Base-by-base conservation (phyloP, 2,888 invertebrate genomes). In the Drosophila neonasuta region DNA sequence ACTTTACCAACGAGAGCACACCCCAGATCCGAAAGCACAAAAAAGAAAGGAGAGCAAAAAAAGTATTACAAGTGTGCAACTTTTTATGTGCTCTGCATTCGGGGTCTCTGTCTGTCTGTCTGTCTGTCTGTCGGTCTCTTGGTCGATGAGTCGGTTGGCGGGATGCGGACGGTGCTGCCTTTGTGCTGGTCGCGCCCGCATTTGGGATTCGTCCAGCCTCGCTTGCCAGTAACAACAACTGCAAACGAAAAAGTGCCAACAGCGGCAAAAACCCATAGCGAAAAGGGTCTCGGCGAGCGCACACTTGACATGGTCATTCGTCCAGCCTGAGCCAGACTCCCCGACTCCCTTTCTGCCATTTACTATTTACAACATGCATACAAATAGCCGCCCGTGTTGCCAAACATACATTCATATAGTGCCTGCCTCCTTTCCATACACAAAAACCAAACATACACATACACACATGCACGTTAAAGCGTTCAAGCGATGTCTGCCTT, bases 241-340 rank as follows among this genome's bases (percentile, higher is more conserved):
- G 51, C 39, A 41, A 15, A 8, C 39, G 7, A 48, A 54, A 36
- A 48, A 54, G 20, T 44, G 49, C 68, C 61, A 63, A 66, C 57
- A 58, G 61, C 41, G 57, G 79, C 66, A 56, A 50, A 49, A 29
- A 30, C 17, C 41, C 44, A 54, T 46, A 32, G 45, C 39, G 30
- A 20, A 50, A 42, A 51, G 58, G 55, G 49, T 30, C 54, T 51
- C 46, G 15, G 48, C 63, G 60, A 64, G 64, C 48, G 44, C 70
- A 64, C 70, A 65, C 77, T 85, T 85, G 74, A 66, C 72, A 72
- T 86, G 80, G 80, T 71, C 86, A 81, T 81, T 81, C 76, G 69
- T 62, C 78, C 73, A 58, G 79, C 63, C 61, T 63, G 46, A 51
- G 20, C 49, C 48, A 13, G 52, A 49, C 46, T 63, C 15, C 17